Percentiles rank a stretch among this genome's conserved stretches.
Evolutionary conservation across 2,113 vertebrate genomes (phyloP).

Genomic region (Macquaria australasica): DNA sequence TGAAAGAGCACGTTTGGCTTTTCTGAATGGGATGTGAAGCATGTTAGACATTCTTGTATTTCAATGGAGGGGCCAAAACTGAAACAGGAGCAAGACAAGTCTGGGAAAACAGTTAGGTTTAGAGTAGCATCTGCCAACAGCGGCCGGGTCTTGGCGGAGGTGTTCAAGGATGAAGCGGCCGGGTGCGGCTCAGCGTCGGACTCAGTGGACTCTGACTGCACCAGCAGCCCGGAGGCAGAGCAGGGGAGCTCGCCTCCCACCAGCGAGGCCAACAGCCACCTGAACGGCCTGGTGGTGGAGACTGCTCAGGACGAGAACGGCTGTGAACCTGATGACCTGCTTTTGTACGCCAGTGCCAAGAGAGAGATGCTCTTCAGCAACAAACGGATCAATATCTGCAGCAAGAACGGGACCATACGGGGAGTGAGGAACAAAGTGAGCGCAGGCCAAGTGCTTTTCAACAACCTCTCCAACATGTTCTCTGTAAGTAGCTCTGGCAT

Average conservation of each 20-base stretch:
- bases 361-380: slow-evolving; percentile 90
- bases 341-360: slow-evolving; percentile 90
- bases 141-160: slow-evolving; percentile 93
- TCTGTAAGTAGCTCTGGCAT: slow-evolving; percentile 86
- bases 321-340: slow-evolving; percentile 89
- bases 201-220: slow-evolving; percentile 89
- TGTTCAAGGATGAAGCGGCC: slow-evolving; percentile 89
- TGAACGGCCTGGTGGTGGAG: slow-evolving; percentile 82
- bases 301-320: slow-evolving; percentile 82
- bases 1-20: slow-evolving; percentile 37
- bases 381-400: slow-evolving; percentile 95
- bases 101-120: slow-evolving; percentile 90
- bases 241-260: slow-evolving; percentile 75
- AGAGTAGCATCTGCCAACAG: slow-evolving; percentile 94
- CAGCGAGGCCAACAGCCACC: slow-evolving; percentile 89
- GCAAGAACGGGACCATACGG: slow-evolving; percentile 97
- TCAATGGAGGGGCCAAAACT: slow-evolving; percentile 82
- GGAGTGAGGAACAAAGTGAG: slow-evolving; percentile 99
- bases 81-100: slow-evolving; percentile 78
- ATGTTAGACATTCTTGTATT: slow-evolving; percentile 79
- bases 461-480: slow-evolving; percentile 92
- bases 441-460: slow-evolving; percentile 96
- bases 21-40: slow-evolving; percentile 70
- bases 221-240: slow-evolving; percentile 87
- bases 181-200: slow-evolving; percentile 73